Conservation (phyloP, 2,888 invertebrate species). For the Esperia sulphurella region DNA sequence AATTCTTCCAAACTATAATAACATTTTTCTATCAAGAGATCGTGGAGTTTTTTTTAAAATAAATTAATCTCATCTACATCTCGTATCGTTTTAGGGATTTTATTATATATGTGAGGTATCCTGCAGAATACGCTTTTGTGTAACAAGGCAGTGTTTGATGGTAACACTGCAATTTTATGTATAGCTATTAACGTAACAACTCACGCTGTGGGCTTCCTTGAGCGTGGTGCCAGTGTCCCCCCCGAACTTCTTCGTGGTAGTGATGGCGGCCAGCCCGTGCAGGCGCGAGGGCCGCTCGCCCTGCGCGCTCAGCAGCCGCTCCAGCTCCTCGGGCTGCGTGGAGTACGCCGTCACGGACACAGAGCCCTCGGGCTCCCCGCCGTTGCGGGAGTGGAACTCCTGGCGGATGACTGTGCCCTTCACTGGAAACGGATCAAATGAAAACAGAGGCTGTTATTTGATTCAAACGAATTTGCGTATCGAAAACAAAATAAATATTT, state of each 20-base stretch:
- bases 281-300: constrained; percentile 58
- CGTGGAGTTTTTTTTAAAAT: too few relatives aligned
- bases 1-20: too few relatives aligned
- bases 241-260: constrained; percentile 69
- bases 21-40: too few relatives aligned
- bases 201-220: constrained; percentile 56
- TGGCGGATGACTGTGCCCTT: constrained; percentile 85
- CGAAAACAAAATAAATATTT: too few relatives aligned
- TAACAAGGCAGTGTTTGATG: too few relatives aligned
- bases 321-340: constrained; percentile 79
- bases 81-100: too few relatives aligned
- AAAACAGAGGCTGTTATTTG: constrained; percentile 11
- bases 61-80: too few relatives aligned
- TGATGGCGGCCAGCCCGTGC: constrained; percentile 70
- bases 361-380: constrained; percentile 83
- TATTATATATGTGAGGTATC: too few relatives aligned
- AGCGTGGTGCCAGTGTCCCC: constrained; percentile 59
- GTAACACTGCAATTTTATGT: too few relatives aligned
- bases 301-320: constrained; percentile 53
- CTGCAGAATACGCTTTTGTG: too few relatives aligned
- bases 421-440: constrained; percentile 68
- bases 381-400: constrained; percentile 84
- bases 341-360: constrained; percentile 86
- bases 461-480: too few relatives aligned
- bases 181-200: constrained; percentile 10